Base-by-base conservation (phyloP, 2,888 invertebrate genomes). In the Eupeodes latifasciatus region DNA sequence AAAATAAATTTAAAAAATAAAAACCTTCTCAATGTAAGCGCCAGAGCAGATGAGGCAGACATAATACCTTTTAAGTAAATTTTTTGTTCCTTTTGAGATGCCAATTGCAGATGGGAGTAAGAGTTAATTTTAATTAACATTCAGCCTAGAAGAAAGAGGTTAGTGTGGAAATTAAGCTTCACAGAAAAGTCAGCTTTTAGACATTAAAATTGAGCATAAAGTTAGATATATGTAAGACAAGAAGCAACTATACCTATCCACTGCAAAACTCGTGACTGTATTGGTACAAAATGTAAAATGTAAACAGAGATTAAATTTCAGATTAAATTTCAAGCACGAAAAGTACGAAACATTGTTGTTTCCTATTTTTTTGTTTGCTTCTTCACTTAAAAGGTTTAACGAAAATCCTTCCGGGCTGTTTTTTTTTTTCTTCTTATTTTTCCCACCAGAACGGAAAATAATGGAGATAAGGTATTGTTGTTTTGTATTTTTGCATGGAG, bases 101-200 rank as follows among this genome's bases (percentile, higher is more conserved):
- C 78, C 85, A 85, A 85, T 78, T 81, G 67, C 85, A 85, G 85
- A 78, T 71, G 77, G 55, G 53, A 66, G 85, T 49, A 78, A 62
- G 85, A 78, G 78, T 85, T 81, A 77, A 81, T 85, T 85, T 85
- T 81, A 85, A 85, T 81, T 85, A 85, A 78, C 62, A 81, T 81
- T 74, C 74, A 81, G 69, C 74, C 85, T 72, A 72, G 61, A 61
- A 69, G 77, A 64, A 74, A 81, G 49, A 80, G 76, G 59, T 85
- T 78, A 74, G 66, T 77, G 59, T 72, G 59, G 27, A 81, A 85
- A 76, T 69, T 71, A 85, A 85, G 81, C 76, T 75, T 76, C 47
- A 67, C 76, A 74, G 36, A 67, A 69, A 66, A 72, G 66, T 27
- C 71, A 72, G 59, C 51, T 72, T 27, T 77, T 47, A 49, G 44